Conservation (phyloP, 2,888 invertebrate genomes). For the Eupithecia inturbata region DNA sequence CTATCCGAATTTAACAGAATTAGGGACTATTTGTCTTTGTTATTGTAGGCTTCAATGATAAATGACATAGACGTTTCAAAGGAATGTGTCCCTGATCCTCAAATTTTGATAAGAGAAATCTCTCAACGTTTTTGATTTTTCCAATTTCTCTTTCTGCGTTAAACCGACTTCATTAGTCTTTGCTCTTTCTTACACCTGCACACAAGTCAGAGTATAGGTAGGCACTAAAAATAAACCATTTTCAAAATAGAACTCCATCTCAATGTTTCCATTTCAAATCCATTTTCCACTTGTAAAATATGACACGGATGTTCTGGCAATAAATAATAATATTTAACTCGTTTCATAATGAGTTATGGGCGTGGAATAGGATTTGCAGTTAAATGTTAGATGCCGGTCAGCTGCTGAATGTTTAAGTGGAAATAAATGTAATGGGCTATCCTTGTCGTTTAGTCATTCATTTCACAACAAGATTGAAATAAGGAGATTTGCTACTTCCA, state of each 20-base stretch:
- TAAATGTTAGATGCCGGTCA: conserved; percentile 28
- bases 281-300: conserved; percentile 40
- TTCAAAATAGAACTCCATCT: conserved; percentile 19
- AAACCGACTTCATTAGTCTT: neutral
- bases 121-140: neutral
- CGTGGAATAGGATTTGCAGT: conserved; percentile 36
- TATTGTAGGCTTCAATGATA: conserved; percentile 19
- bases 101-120: neutral
- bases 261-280: conserved; percentile 23
- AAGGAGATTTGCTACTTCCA: neutral
- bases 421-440: conserved; percentile 1
- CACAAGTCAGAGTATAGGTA: neutral
- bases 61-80: neutral
- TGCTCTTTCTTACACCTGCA: neutral
- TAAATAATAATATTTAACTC: conserved; percentile 45
- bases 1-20: conserved; percentile 40
- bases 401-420: neutral
- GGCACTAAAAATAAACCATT: neutral
- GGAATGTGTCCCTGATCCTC: neutral
- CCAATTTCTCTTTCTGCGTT: neutral
- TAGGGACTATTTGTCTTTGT: conserved; percentile 38
- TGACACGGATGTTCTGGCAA: conserved; percentile 44
- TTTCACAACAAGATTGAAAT: neutral
- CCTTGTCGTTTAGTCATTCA: neutral
- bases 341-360: conserved; percentile 43